Conservation (phyloP, 2,888 invertebrate species). For the Tachina lurida region DNA sequence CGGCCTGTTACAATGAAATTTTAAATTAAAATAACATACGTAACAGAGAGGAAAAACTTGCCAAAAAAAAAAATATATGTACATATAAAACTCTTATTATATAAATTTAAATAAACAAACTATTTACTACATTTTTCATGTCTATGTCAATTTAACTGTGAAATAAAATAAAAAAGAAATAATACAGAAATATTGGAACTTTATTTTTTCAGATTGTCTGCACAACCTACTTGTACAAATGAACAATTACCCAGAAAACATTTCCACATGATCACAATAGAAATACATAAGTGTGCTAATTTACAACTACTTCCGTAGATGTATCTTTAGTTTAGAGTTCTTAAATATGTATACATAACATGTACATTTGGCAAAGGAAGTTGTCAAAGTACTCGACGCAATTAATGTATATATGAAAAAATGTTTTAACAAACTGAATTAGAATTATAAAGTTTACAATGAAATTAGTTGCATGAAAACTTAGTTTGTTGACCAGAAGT, state of each 20-base stretch:
- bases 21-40: conserved; percentile 35
- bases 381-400: too few species aligned
- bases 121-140: conserved; percentile 53
- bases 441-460: too few species aligned
- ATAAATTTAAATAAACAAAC: conserved; percentile 63
- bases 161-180: conserved; percentile 48
- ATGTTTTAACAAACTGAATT: too few species aligned
- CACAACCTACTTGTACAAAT: conserved; percentile 21
- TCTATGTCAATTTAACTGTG: conserved; percentile 48
- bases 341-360: too few species aligned
- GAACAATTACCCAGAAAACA: conserved; percentile 14
- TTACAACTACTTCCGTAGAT: too few species aligned
- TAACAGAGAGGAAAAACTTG: conserved; percentile 17
- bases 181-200: conserved; percentile 45
- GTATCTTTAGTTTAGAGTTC: too few species aligned
- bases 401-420: too few species aligned
- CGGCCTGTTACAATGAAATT: conserved; percentile 43
- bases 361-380: too few species aligned
- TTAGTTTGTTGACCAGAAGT: too few species aligned
- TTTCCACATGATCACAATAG: background rate
- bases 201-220: conserved; percentile 59
- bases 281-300: too few species aligned
- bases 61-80: conserved; percentile 7
- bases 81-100: conserved; percentile 42
- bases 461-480: too few species aligned